These are phyloP conservation scores for Frieseomelitta varia DNA, from an alignment of 1,140 invertebrate species.

Conservation along the genomic window DNA sequence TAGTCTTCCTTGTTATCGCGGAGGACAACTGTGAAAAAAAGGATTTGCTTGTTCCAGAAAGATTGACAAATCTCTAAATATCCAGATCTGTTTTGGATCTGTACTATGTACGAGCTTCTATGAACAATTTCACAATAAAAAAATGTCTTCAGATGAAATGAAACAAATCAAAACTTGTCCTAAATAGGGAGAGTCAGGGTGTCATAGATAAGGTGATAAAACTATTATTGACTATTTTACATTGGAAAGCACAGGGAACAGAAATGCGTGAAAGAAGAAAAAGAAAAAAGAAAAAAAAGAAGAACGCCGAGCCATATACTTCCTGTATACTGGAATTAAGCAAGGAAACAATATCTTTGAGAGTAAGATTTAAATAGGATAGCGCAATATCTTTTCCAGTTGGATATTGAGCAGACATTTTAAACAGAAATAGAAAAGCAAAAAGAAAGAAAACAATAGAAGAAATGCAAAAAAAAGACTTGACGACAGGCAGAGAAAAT, in stretches of 20 bases:
- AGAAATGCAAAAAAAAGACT: not conserved
- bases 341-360: conserved; percentile 2
- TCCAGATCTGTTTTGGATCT: not conserved
- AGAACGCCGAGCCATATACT: conserved; percentile 44
- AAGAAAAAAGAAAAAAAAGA: not conserved
- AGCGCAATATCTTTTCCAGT: not conserved
- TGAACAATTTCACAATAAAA: not conserved
- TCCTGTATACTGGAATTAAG: conserved; percentile 10
- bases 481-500: conserved; percentile 38
- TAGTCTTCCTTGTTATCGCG: not conserved
- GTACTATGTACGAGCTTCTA: conserved; percentile 9
- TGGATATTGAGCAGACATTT: conserved; percentile 12
- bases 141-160: not conserved
- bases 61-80: not conserved
- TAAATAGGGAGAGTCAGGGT: not conserved
- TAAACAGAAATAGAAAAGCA: conserved; percentile 1
- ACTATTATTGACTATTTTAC: not conserved
- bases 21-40: not conserved
- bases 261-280: conserved; percentile 1
- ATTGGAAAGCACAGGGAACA: not conserved
- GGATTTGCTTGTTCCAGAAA: not conserved
- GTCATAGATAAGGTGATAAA: not conserved
- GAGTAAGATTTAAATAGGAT: not conserved
- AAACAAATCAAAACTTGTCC: conserved; percentile 17
- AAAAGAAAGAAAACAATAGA: not conserved